Conservation (phyloP, 2,113 vertebrate species). For the Hippocampus barbouri region DNA sequence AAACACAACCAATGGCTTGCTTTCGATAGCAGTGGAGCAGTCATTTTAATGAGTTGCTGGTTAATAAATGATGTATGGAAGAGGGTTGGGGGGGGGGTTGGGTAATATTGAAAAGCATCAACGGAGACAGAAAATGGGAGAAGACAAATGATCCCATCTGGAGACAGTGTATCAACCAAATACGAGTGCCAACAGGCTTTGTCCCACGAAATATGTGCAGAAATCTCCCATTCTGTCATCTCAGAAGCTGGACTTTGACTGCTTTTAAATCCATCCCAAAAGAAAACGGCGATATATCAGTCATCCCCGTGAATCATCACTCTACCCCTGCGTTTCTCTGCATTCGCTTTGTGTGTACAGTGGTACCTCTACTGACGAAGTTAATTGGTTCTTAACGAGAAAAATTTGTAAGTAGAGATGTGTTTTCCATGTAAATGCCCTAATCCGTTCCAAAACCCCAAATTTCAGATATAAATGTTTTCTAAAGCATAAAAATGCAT, state of each 20-base stretch:
- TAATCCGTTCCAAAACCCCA: no score
- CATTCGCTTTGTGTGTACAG: background rate
- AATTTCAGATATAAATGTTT: no score
- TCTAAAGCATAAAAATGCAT: no score
- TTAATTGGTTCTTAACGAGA: no score
- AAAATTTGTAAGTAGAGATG: no score
- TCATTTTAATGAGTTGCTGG: conserved; percentile 45
- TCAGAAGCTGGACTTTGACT: conserved; percentile 29
- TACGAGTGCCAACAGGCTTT: conserved; percentile 37
- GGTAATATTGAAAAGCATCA: conserved; percentile 28
- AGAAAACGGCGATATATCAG: conserved; percentile 26
- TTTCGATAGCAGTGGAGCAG: conserved; percentile 34
- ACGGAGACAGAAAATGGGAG: conserved; percentile 30
- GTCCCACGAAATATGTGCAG: conserved; percentile 40
- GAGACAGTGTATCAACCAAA: conserved; percentile 41
- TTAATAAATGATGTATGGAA: conserved; percentile 51
- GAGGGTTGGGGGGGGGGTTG: background rate
- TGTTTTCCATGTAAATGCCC: no score
- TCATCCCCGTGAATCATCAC: conserved; percentile 10
- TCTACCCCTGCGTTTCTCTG: conserved; percentile 4
- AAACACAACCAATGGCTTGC: conserved; percentile 23
- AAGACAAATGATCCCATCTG: conserved; percentile 65
- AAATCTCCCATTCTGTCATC: conserved; percentile 35
- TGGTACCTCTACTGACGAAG: no score
- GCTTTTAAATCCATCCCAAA: conserved; percentile 22